A percentile compares a stretch with the other conserved stretches of the same genome.
These are phyloP conservation scores for Sarotherodon lohbergeri DNA, from an alignment of 2,113 vertebrate species.

Conservation along the genomic window DNA sequence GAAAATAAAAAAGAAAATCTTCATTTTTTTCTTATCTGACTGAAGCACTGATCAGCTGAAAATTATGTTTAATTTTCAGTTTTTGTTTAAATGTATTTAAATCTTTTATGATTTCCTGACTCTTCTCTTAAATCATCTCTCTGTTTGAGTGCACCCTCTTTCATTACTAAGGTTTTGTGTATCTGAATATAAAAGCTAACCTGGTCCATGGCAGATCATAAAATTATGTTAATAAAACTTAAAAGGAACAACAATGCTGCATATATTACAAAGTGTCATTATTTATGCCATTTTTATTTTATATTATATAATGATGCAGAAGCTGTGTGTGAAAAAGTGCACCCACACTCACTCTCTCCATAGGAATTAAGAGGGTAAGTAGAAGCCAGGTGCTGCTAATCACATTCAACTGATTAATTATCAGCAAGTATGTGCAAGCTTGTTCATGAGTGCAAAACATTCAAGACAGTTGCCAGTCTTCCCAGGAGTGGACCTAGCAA, in stretches of 20 bases:
- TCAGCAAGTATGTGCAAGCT: not conserved
- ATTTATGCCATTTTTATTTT: not conserved
- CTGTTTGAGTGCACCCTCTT: not conserved
- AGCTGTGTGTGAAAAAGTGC: not conserved
- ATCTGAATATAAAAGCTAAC: not conserved
- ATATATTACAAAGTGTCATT: not conserved
- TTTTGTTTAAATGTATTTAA: not conserved
- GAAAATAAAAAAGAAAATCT: not conserved
- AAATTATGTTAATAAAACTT: not conserved
- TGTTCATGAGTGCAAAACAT: not conserved
- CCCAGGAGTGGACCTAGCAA: not conserved
- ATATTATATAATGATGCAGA: not conserved
- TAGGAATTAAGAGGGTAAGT: not conserved
- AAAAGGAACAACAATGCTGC: not conserved
- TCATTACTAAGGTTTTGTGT: not conserved
- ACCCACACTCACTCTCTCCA: not conserved
- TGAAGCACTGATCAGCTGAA: not conserved
- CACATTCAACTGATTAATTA: not conserved
- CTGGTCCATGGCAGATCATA: not conserved
- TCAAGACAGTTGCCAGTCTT: not conserved
- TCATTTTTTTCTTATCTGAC: not conserved
- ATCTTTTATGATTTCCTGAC: not conserved
- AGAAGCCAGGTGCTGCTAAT: not conserved
- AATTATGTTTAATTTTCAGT: not conserved
- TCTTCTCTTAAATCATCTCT: not conserved